Evolutionary conservation across 2,113 vertebrate genomes (phyloP).

Genomic region (Caracal caracal): DNA sequence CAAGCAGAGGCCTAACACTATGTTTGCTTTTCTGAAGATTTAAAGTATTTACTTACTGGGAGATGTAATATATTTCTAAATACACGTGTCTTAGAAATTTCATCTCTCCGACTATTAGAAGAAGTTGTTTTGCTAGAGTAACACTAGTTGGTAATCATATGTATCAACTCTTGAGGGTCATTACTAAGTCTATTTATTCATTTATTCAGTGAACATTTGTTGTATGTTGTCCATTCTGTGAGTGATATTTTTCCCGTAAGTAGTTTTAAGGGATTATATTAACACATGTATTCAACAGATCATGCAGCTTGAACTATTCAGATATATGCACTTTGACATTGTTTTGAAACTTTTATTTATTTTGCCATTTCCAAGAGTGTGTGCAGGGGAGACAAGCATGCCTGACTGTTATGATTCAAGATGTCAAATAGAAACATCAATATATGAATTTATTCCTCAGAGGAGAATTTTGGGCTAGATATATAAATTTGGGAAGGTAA

Average conservation of each 20-base stretch:
- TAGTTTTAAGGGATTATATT: background rate
- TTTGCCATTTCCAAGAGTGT: background rate
- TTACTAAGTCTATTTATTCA: background rate
- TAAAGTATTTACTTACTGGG: constrained; percentile 16
- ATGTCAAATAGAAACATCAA: background rate
- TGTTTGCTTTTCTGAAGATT: constrained; percentile 13
- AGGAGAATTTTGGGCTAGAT: background rate
- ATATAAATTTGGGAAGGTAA: background rate
- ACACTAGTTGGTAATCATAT: background rate
- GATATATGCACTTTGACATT: background rate
- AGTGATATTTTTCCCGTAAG: background rate
- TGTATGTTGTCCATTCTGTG: background rate
- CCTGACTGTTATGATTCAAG: background rate
- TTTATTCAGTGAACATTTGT: constrained; percentile 3
- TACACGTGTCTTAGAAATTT: background rate
- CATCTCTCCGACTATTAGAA: background rate
- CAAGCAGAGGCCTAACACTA: constrained; percentile 27
- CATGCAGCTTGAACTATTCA: background rate
- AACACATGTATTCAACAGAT: background rate
- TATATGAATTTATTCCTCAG: background rate
- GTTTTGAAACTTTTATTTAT: constrained; percentile 8
- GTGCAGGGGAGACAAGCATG: background rate
- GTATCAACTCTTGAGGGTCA: background rate
- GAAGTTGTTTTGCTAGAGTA: background rate
- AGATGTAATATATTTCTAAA: background rate